Evolutionary conservation across 2,113 vertebrate genomes (phyloP).

Genomic region (Nipponia nippon): DNA sequence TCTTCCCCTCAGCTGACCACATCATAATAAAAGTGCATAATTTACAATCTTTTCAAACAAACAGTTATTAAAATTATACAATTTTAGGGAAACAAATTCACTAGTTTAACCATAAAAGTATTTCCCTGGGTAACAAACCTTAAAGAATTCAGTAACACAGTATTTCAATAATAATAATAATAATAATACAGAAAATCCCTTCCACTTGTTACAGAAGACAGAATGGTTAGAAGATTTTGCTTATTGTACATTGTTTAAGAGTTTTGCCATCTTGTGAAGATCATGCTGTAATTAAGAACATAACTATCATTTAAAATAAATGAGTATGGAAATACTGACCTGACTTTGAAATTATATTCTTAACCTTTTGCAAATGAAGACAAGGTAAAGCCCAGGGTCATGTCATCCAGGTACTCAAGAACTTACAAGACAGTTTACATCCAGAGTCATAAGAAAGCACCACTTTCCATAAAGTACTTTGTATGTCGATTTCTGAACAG

Average conservation of each 20-base stretch:
- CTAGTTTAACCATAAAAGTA: conserved; percentile 60
- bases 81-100: conserved; percentile 55
- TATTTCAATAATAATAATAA: conserved; percentile 21
- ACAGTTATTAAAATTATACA: conserved; percentile 46
- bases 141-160: conserved; percentile 29
- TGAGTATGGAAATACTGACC: not conserved
- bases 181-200: conserved; percentile 9
- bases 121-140: conserved; percentile 25
- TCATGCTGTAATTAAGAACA: not conserved
- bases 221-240: not conserved
- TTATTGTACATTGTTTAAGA: not conserved
- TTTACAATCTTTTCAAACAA: conserved; percentile 57
- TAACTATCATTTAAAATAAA: not conserved
- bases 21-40: conserved; percentile 66
- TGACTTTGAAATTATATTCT: not conserved
- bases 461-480: not conserved
- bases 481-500: not conserved
- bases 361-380: not conserved
- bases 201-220: conserved; percentile 40
- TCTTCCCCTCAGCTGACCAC: conserved; percentile 26
- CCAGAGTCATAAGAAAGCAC: conserved; percentile 9
- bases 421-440: not conserved
- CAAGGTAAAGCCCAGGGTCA: not conserved
- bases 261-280: not conserved
- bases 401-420: not conserved